Base-by-base conservation (phyloP, 2,888 invertebrate species). In the Cyaniris semiargus region DNA sequence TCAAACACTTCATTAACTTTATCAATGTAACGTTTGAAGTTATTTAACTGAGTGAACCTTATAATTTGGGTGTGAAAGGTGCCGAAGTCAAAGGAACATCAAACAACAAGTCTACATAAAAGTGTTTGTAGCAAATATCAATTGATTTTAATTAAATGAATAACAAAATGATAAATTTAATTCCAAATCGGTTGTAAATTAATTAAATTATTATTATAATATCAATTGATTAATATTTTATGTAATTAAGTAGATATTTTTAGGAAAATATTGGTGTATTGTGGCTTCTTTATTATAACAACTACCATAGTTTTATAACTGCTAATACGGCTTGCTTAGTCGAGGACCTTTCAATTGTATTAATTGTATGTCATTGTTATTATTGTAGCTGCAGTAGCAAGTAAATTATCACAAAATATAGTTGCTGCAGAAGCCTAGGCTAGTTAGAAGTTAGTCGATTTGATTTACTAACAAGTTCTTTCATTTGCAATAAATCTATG, bases 401-500 rank as follows among this genome's bases (percentile, higher is more conserved):
- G 66, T 66, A 15, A 66, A 66, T 7, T 27, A 27, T 15, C 6
- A 66, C 27, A 66, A 66, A n/a, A n/a, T n/a, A 66, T 31, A 27
- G 15, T 66, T 66, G 27, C 27, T 1, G 53, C 53, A 15, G 15
- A 53, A 53, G 53, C 31, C 10, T 15, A 27, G 27, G 27, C 27
- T 27, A 66, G 66, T 66, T 60, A 58, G 58, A 7, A 58, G 60
- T 21, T 60, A 23, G 60, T 60, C 10, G 23, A 27, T 66, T 66
- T 66, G 23, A 66, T 66, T 66, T 66, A 66, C 66, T 18, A 66
- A 66, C 13, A 66, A 66, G 66, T 18, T 31, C 70, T 76, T n/a
- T 48, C 53, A 34, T 38, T 21, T 76, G 71, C 23, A 71, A 76
- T 58, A 71, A 66, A 66, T 70, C 23, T 56, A 21, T 71, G 56